Percentiles rank a stretch among this genome's conserved stretches.
Evolutionary conservation across 1,140 invertebrate species (phyloP).

Genomic region (Acromyrmex heyeri): DNA sequence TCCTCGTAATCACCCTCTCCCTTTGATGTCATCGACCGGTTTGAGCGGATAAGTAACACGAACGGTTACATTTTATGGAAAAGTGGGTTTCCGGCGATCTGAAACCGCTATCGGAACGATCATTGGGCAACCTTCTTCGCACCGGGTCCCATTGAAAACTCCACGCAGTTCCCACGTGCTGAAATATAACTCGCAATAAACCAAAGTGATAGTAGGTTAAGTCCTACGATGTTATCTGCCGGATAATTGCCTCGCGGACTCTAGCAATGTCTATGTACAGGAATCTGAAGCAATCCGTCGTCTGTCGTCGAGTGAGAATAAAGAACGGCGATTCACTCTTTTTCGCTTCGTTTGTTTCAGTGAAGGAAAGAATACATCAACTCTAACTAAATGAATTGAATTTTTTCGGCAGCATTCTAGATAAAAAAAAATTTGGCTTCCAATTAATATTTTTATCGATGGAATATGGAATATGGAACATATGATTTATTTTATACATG

Average conservation of each 20-base stretch:
- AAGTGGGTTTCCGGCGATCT: constrained; percentile 85
- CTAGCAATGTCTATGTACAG: constrained; percentile 68
- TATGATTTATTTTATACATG: background rate
- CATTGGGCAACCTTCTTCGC: constrained; percentile 86
- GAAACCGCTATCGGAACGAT: constrained; percentile 83
- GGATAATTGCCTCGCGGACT: constrained; percentile 81
- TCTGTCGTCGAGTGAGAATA: constrained; percentile 72
- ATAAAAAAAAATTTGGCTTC: background rate
- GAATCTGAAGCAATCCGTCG: constrained; percentile 76
- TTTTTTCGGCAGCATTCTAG: constrained; percentile 22
- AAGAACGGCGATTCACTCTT: constrained; percentile 70
- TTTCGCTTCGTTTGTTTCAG: constrained; percentile 52
- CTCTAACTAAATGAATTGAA: constrained; percentile 37
- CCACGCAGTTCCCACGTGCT: constrained; percentile 84
- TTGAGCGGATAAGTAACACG: constrained; percentile 71
- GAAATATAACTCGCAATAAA: constrained; percentile 85
- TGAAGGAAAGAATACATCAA: constrained; percentile 40
- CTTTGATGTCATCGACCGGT: constrained; percentile 68
- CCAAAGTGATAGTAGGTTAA: constrained; percentile 86
- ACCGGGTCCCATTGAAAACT: constrained; percentile 81
- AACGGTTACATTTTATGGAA: constrained; percentile 80
- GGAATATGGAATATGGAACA: too few species aligned
- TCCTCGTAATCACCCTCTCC: constrained; percentile 39
- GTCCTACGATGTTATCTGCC: constrained; percentile 84
- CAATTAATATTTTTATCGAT: constrained; percentile 14